Conservation (phyloP, 2,888 invertebrate genomes). For the Xylocampa areola region DNA sequence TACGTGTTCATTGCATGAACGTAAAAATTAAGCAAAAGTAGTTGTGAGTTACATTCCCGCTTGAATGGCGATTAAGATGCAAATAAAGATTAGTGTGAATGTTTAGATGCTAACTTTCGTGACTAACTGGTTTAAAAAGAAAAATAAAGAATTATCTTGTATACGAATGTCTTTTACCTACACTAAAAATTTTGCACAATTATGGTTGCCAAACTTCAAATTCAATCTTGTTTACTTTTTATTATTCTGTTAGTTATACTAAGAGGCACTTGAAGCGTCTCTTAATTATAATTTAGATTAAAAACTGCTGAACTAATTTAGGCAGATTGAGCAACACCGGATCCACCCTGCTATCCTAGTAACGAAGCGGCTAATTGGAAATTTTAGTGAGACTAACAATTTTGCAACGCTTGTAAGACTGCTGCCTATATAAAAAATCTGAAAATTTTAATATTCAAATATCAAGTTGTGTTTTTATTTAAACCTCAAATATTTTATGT, state of each 20-base stretch:
- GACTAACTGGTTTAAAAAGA: constrained; percentile 43
- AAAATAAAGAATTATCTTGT: constrained; percentile 15
- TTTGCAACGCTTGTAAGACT: constrained; percentile 12
- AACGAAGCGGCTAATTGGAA: constrained; percentile 48
- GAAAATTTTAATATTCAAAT: too few relatives aligned
- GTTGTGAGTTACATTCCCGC: constrained; percentile 56
- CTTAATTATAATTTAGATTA: constrained; percentile 39
- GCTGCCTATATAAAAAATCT: not conserved
- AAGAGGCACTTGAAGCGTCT: constrained; percentile 12
- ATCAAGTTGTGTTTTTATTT: too few relatives aligned
- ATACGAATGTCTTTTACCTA: constrained; percentile 22
- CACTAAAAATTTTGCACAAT: constrained; percentile 22
- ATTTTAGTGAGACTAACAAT: constrained; percentile 29
- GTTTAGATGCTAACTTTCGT: constrained; percentile 51
- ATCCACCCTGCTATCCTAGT: constrained; percentile 40
- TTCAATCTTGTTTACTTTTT: constrained; percentile 14
- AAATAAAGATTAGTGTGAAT: constrained; percentile 66
- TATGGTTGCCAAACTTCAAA: constrained; percentile 11
- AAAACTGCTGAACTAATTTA: constrained; percentile 38
- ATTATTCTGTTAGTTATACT: constrained; percentile 1
- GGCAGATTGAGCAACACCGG: constrained; percentile 35
- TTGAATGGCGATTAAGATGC: constrained; percentile 62
- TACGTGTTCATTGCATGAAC: constrained; percentile 40
- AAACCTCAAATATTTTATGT: too few relatives aligned
- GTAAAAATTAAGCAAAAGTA: constrained; percentile 60